Percentiles rank a stretch among this genome's conserved stretches.
phyloP scores from a whole-genome alignment of 2,797 vertebrate genomes.

The Typhlichthys subterraneus region DNA sequence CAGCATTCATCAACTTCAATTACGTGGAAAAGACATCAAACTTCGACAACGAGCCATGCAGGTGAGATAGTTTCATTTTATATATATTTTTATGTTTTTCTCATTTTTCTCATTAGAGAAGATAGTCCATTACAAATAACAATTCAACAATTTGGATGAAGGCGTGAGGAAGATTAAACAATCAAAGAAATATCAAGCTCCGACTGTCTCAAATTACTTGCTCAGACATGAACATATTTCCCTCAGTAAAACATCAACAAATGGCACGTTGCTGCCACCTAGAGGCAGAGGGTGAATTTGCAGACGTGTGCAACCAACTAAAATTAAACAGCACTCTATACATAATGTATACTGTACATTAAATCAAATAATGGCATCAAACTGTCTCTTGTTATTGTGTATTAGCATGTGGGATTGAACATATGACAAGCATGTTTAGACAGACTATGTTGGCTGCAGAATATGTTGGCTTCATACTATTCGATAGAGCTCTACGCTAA shows the following conservation, averaged over 20 bases:
- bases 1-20: slow-evolving; percentile 64
- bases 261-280: slow-evolving; percentile 70
- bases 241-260: slow-evolving; percentile 1
- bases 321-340: slow-evolving; percentile 26
- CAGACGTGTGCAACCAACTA: slow-evolving; percentile 15
- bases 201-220: slow-evolving; percentile 50
- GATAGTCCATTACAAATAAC: slow-evolving; percentile 41
- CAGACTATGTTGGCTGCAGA: too few species aligned
- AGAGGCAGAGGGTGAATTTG: slow-evolving; percentile 26
- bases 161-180: slow-evolving; percentile 56
- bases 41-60: slow-evolving; percentile 25
- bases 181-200: slow-evolving; percentile 63
- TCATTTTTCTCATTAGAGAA: slow-evolving; percentile 16
- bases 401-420: too few species aligned
- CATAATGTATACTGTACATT: slow-evolving; percentile 3
- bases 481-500: too few species aligned
- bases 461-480: too few species aligned
- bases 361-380: slow-evolving; percentile 17
- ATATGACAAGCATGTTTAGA: slow-evolving; percentile 6
- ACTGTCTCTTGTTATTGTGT: slow-evolving; percentile 20
- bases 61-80: neutral
- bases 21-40: slow-evolving; percentile 60
- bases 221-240: neutral
- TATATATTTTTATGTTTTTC: neutral
- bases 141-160: slow-evolving; percentile 43